Evolutionary conservation across 1,140 invertebrate genomes (phyloP).

Genomic region (Heliconius eleuchia): DNA sequence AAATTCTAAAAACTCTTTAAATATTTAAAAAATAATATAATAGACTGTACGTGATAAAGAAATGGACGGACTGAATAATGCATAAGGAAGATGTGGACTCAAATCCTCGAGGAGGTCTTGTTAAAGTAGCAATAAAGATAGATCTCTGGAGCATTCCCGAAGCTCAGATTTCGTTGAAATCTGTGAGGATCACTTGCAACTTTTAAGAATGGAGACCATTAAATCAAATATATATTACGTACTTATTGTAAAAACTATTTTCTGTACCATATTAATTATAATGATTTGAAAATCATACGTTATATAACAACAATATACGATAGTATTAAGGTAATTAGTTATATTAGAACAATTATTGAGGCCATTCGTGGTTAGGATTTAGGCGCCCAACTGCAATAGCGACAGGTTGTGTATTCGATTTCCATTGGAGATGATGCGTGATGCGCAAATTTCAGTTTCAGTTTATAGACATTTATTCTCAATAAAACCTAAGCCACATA

Average conservation of each 20-base stretch:
- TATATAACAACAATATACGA: too few relatives aligned
- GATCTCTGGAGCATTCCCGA: constrained; percentile 3
- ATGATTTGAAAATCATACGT: too few relatives aligned
- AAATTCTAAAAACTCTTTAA: not conserved
- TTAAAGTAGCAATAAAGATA: constrained; percentile 2
- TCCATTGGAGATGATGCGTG: too few relatives aligned
- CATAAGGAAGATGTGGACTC: not conserved
- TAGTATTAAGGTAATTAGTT: too few relatives aligned
- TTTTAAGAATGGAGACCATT: not conserved
- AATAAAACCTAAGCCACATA: too few relatives aligned
- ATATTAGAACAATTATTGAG: too few relatives aligned
- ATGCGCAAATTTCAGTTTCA: too few relatives aligned
- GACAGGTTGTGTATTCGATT: too few relatives aligned
- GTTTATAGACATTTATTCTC: too few relatives aligned
- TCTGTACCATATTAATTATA: not conserved
- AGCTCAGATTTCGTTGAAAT: constrained; percentile 6
- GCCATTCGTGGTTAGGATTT: too few relatives aligned
- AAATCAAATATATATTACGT: not conserved
- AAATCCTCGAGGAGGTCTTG: not conserved
- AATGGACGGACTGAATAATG: not conserved
- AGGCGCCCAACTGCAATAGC: too few relatives aligned
- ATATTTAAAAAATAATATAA: constrained; percentile 1
- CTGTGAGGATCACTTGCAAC: not conserved
- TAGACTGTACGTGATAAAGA: not conserved
- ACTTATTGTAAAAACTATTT: not conserved